Evolutionary conservation across 2,797 vertebrate species (phyloP).

Genomic region (Brachyrhaphis roseni): DNA sequence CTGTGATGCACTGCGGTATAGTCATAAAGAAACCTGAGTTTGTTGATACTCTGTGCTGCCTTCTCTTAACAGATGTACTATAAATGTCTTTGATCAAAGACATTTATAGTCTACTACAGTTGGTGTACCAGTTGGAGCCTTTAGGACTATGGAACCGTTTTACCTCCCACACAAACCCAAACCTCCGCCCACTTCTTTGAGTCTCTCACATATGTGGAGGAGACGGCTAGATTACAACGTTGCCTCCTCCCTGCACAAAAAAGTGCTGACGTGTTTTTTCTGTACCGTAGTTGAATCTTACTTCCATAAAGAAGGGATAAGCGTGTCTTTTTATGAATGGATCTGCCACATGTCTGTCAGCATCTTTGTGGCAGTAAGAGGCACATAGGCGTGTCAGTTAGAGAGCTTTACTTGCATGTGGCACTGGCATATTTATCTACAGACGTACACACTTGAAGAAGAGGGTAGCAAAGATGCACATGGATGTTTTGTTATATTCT

Average conservation of each 20-base stretch:
- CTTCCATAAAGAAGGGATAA: constrained; percentile 6
- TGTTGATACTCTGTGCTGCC: background rate
- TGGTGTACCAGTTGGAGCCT: background rate
- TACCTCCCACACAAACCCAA: background rate
- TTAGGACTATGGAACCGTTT: background rate
- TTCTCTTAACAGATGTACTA: background rate
- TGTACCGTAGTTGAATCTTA: background rate
- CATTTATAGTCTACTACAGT: background rate
- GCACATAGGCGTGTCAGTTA: constrained; percentile 8
- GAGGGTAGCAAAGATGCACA: constrained; percentile 1
- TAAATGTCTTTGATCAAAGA: background rate
- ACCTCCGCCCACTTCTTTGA: background rate
- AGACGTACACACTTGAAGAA: background rate
- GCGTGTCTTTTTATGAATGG: constrained; percentile 26
- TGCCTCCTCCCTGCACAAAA: background rate
- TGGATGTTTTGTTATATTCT: background rate
- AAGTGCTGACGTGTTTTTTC: constrained; percentile 4
- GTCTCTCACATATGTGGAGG: background rate
- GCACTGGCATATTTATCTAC: background rate
- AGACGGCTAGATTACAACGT: background rate
- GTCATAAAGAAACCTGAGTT: background rate
- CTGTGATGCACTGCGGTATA: background rate
- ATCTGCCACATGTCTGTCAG: constrained; percentile 5
- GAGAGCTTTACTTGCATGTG: background rate
- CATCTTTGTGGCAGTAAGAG: constrained; percentile 20